Percentiles rank a stretch among this genome's conserved stretches.
These are phyloP conservation scores for Cottus gobio DNA, from an alignment of 2,113 vertebrate species.

Conservation along the genomic window DNA sequence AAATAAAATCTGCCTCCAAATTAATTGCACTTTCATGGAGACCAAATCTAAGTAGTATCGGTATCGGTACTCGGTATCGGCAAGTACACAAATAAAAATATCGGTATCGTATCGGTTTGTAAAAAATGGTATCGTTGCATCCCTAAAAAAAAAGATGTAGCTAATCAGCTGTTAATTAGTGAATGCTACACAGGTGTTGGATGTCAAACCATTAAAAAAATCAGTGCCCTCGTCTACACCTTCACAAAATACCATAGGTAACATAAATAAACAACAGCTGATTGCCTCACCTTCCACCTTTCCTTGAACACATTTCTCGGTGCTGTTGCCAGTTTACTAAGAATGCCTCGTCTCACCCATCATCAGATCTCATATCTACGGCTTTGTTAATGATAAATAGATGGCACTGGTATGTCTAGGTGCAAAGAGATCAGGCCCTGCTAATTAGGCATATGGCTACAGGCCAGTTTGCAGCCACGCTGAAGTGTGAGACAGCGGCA, in stretches of 20 bases:
- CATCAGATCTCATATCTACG: slow-evolving; percentile 19
- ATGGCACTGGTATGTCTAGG: slow-evolving; percentile 38
- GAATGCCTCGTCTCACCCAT: slow-evolving; percentile 13
- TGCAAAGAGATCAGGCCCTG: slow-evolving; percentile 28
- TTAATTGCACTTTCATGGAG: too few species aligned
- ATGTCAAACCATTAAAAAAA: background rate
- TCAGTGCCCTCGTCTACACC: too few species aligned
- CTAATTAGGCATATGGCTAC: slow-evolving; percentile 68
- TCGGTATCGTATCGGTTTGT: too few species aligned
- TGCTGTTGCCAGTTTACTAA: background rate
- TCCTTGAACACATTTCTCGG: background rate
- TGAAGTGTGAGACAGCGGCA: slow-evolving; percentile 16
- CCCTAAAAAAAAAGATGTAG: background rate
- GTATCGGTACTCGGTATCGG: too few species aligned
- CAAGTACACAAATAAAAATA: too few species aligned
- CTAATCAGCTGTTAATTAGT: background rate
- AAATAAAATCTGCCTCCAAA: too few species aligned
- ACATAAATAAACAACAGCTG: background rate
- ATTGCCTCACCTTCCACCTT: slow-evolving; percentile 1
- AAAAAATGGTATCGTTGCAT: too few species aligned
- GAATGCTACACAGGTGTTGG: background rate
- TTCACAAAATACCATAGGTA: background rate
- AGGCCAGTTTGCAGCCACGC: slow-evolving; percentile 52
- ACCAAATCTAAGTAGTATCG: too few species aligned
- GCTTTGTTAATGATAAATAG: slow-evolving; percentile 54